A percentile compares a stretch with the other conserved stretches of the same genome.
Evolutionary conservation across 1,140 invertebrate genomes (phyloP).

Genomic region (Drosophila murphyi): DNA sequence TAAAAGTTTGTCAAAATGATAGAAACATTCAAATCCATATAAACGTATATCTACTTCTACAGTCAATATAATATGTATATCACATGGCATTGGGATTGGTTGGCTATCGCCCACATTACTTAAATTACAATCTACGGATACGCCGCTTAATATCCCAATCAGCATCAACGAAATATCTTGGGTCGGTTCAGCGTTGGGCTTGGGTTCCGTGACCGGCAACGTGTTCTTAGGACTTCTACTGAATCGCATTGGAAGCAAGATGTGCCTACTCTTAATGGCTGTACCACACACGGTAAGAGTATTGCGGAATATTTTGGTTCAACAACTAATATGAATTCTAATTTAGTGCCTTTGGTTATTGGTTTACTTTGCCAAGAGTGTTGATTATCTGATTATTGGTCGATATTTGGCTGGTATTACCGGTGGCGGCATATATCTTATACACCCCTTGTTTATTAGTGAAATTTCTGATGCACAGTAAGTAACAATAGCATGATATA

Average conservation of each 20-base stretch:
- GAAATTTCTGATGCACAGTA: conserved; percentile 78
- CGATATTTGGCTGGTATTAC: conserved; percentile 82
- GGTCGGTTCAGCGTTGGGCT: conserved; percentile 65
- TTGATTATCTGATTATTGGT: conserved; percentile 75
- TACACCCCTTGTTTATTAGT: conserved; percentile 69
- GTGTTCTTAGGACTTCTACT: conserved; percentile 49
- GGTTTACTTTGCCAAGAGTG: conserved; percentile 62
- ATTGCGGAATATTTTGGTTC: neutral
- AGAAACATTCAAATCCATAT: neutral
- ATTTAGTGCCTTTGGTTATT: conserved; percentile 69
- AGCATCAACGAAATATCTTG: conserved; percentile 60
- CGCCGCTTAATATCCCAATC: conserved; percentile 46
- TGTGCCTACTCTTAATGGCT: conserved; percentile 57
- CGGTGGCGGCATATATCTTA: conserved; percentile 68
- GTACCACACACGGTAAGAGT: conserved; percentile 57
- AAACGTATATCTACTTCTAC: neutral
- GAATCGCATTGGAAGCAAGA: conserved; percentile 57
- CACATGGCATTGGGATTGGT: conserved; percentile 69
- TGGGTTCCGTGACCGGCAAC: conserved; percentile 66
- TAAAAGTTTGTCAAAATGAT: no score
- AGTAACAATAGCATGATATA: conserved; percentile 19
- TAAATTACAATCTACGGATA: conserved; percentile 50
- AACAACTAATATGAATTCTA: neutral
- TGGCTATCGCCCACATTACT: conserved; percentile 68
- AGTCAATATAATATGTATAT: conserved; percentile 67